These are phyloP conservation scores for Syngnathus acus DNA, from an alignment of 2,797 vertebrate genomes.

Conservation along the genomic window DNA sequence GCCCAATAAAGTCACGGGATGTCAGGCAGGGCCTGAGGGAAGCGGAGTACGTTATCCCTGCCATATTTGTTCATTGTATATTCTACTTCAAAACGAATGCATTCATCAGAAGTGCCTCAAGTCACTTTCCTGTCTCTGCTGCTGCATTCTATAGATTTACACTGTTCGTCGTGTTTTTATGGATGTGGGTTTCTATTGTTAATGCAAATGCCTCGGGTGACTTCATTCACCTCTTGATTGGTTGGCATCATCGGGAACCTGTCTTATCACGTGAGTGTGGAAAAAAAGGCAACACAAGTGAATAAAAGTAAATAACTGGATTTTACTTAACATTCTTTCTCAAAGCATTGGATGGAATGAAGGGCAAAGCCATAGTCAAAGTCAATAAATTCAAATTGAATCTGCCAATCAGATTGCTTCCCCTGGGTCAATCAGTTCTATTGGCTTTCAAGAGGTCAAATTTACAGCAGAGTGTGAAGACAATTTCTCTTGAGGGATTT, in stretches of 20 bases:
- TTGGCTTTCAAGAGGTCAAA: constrained; percentile 55
- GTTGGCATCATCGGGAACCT: background rate
- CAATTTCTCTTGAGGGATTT: background rate
- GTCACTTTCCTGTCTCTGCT: background rate
- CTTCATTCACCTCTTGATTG: background rate
- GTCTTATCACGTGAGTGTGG: background rate
- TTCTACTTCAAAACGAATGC: background rate
- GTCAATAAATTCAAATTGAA: constrained; percentile 48
- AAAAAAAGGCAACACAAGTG: background rate
- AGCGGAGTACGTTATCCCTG: background rate
- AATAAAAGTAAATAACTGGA: background rate
- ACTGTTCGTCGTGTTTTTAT: background rate
- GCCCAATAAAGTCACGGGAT: background rate
- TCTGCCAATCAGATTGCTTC: constrained; percentile 41
- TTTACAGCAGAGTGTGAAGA: too few relatives aligned
- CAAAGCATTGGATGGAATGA: constrained; percentile 16
- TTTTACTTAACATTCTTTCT: constrained; percentile 15
- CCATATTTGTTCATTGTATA: background rate
- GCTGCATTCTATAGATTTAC: background rate
- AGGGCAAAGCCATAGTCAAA: constrained; percentile 37
- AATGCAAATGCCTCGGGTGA: constrained; percentile 1
- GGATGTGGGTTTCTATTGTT: constrained; percentile 4
- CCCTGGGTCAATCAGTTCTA: constrained; percentile 49
- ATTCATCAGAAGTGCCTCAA: background rate
- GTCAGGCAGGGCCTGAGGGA: background rate